A percentile compares a stretch with the other conserved stretches of the same genome.
Evolutionary conservation across 2,797 vertebrate species (phyloP).

Genomic region (Cynopterus sphinx): DNA sequence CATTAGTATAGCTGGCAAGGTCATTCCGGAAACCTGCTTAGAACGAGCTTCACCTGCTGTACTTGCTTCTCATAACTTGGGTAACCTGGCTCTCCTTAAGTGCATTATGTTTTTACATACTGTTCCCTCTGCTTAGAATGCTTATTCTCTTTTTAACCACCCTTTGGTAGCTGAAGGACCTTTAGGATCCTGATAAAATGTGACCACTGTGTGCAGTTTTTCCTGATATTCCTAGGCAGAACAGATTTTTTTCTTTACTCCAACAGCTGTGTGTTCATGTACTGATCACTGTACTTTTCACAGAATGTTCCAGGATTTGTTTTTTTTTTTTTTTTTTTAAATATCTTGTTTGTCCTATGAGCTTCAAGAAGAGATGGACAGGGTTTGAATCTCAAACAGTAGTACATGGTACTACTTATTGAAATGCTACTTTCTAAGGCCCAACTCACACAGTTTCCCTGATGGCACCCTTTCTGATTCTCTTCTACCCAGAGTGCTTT

Average conservation of each 20-base stretch:
- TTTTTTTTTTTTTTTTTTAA: too few relatives aligned
- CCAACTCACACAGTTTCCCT: not conserved
- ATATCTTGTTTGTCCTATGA: not conserved
- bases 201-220: not conserved
- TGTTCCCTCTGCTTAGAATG: not conserved
- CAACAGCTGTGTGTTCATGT: not conserved
- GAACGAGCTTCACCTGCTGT: not conserved
- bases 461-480: not conserved
- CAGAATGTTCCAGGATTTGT: not conserved
- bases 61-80: not conserved
- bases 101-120: not conserved
- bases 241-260: not conserved
- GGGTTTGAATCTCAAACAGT: not conserved
- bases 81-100: not conserved
- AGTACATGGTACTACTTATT: not conserved
- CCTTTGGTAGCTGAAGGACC: not conserved
- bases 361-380: not conserved
- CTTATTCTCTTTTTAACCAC: not conserved
- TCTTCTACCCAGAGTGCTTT: not conserved
- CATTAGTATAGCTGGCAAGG: not conserved
- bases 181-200: not conserved
- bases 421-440: not conserved
- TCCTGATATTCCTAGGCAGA: not conserved
- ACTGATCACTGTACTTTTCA: not conserved
- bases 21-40: not conserved